Evolutionary conservation across 2,113 vertebrate genomes (phyloP), one percentile per base, ranked within the genome.

Genomic region (Paralichthys olivaceus): DNA sequence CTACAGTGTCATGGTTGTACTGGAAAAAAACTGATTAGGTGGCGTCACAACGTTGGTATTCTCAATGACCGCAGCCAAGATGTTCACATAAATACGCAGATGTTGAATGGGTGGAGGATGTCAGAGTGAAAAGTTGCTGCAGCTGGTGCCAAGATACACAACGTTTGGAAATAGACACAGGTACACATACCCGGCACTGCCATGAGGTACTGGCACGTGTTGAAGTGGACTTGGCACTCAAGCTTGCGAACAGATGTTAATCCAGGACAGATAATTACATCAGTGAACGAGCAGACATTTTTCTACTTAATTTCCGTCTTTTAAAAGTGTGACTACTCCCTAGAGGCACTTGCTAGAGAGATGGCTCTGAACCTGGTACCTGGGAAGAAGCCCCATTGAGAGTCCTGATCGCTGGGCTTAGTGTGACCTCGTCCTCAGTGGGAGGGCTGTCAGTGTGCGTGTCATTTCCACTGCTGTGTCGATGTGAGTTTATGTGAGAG

Each of bases 221-320:
- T 84, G 86, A 83, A 92, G 89, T 90, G 89, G 91, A 94, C 93
- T 93, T 94, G 94, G 94, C 93, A 92, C 81, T 73, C 55, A 13
- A 72, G 87, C 86, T 67, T 54, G 80, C 15, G 90, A 95, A 92
- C 94, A 95, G 94, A 95, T 95, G 94, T 93, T 95, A 93, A 94
- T 94, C 93, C 93, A 93, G 92, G 93, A 92, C 91, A 94, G 93
- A 94, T 94, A 94, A 95, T 95, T 94, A 94, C 93, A 94, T 94
- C 90, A 93, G 93, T 89, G 89, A 91, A 86, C 63, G 91, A 94
- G 94, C 91, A 93, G 94, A 94, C 93, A 93, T 94, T 94, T 93
- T 94, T 91, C 91, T 91, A 93, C 92, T 94, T 93, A 91, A 94
- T 94, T 95, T 93, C 88, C 71, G 79, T 92, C 91, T 93, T 92